Percentiles rank a stretch among this genome's conserved stretches.
Conservation (phyloP, 2,888 invertebrate species). For the Cistogaster globosa region DNA sequence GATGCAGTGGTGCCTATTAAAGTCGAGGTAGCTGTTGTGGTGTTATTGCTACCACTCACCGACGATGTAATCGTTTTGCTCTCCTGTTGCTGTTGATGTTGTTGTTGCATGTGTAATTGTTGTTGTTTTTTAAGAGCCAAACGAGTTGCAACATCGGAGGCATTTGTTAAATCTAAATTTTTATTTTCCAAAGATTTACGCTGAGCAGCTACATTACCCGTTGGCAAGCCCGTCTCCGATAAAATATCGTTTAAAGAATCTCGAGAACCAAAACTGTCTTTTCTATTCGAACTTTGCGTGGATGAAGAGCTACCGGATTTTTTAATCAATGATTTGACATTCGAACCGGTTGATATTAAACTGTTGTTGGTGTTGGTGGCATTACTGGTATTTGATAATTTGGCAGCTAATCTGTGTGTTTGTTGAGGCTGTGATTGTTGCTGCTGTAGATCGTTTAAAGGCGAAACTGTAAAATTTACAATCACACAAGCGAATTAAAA, state of each 20-base stretch:
- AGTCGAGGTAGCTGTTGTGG: slow-evolving; percentile 64
- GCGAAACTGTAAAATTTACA: slow-evolving; percentile 77
- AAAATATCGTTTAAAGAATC: slow-evolving; percentile 83
- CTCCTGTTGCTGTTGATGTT: slow-evolving; percentile 72
- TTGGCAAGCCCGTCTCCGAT: slow-evolving; percentile 81
- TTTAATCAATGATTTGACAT: slow-evolving; percentile 77
- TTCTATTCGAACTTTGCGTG: slow-evolving; percentile 78
- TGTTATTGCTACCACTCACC: slow-evolving; percentile 64
- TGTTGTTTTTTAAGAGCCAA: slow-evolving; percentile 74
- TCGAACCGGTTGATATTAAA: slow-evolving; percentile 73
- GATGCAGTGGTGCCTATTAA: slow-evolving; percentile 54
- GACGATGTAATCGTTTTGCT: slow-evolving; percentile 67
- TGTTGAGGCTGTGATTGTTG: slow-evolving; percentile 71
- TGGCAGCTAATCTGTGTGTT: slow-evolving; percentile 75
- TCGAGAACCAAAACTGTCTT: slow-evolving; percentile 82
- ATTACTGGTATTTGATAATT: slow-evolving; percentile 74
- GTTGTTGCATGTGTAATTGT: slow-evolving; percentile 63
- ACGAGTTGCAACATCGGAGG: slow-evolving; percentile 73
- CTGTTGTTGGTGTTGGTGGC: slow-evolving; percentile 74
- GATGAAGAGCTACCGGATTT: slow-evolving; percentile 79
- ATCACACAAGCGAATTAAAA: slow-evolving; percentile 45
- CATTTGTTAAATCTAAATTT: slow-evolving; percentile 79
- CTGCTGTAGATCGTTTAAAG: slow-evolving; percentile 76
- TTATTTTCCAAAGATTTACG: slow-evolving; percentile 84
- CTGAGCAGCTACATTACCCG: slow-evolving; percentile 84